Base-by-base conservation (phyloP, 2,888 invertebrate genomes). In the Eupithecia exiguata region DNA sequence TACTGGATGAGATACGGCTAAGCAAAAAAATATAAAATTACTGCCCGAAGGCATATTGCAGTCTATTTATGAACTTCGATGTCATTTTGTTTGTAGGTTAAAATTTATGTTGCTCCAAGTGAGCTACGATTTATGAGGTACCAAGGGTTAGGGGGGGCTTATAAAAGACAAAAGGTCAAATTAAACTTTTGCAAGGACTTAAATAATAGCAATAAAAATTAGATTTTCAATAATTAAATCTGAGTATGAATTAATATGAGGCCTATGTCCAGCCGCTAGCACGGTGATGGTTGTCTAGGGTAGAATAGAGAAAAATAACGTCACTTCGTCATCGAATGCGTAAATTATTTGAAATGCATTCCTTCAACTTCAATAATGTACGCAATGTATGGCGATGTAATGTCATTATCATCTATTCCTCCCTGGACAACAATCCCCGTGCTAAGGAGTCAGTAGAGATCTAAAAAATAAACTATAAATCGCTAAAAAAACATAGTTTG, bases 1-100 rank as follows among this genome's bases (percentile, higher is more conserved):
- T 46, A 74, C 79, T 79, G 71, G 77, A 79, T 75, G 38, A 30
- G 66, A 36, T 46, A 65, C n/a, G 9, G 69, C 18, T 68, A 40
- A 12, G 53, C 46, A 38, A 18, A 53, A 53, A 65, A 70, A 21
- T 61, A 30, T 61, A 21, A 66, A 66, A 66, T 66, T 68, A 18
- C 25, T 16, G 35, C 43, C 30, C 14, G 16, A n/a, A 68, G 68
- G 30, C 35, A 68, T 30, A 68, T 68, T 40, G 66, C 66, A 66
- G 62, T 66, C 38, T 68, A 53, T 36, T 68, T 53, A 49, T 68
- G 66, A 38, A 38, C 36, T 40, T n/a, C 66, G 40, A 40, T 66
- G 66, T 66, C 66, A 66, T 70, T 70, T 63, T 30, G 30, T 62
- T 70, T 63, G 30, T 35, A 46, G 46, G 21, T 61, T 38, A 2